Percentiles rank a stretch among this genome's conserved stretches.
Conservation (phyloP, 2,888 invertebrate species). For the Chorisops tibialis region DNA sequence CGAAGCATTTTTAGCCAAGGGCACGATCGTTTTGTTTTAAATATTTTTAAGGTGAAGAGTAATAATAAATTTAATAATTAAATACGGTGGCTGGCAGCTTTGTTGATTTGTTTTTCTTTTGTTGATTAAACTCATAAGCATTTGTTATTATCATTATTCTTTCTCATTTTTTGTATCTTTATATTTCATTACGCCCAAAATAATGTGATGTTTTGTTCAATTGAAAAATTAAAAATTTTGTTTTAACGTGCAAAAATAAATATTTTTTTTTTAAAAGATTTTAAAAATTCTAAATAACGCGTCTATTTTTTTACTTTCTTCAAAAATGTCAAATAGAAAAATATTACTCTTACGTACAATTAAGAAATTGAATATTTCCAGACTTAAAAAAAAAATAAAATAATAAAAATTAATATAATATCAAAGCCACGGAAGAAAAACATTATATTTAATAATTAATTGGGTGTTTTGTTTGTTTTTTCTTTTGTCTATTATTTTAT, state of each 20-base stretch:
- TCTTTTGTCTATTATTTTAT: neutral
- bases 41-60: conserved; percentile 10
- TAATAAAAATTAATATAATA: conserved; percentile 5
- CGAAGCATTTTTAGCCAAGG: conserved; percentile 15
- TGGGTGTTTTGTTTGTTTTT: conserved; percentile 3
- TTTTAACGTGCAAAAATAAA: too few species aligned
- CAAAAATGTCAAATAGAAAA: conserved; percentile 15
- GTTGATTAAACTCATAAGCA: neutral
- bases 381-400: conserved; percentile 1
- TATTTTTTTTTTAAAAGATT: too few species aligned
- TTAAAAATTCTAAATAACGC: too few species aligned
- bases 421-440: conserved; percentile 25
- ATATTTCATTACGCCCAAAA: neutral
- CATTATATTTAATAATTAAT: neutral
- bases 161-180: neutral
- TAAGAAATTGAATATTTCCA: neutral
- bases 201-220: conserved; percentile 1
- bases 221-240: neutral
- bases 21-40: conserved; percentile 8
- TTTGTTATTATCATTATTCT: neutral
- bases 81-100: conserved; percentile 24
- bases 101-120: conserved; percentile 7
- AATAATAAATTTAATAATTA: conserved; percentile 8
- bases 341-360: conserved; percentile 22
- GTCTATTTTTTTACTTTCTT: too few species aligned